Evolutionary conservation across 2,113 vertebrate species (phyloP), one percentile per base, ranked within the genome.

Genomic region (Rissa tridactyla): DNA sequence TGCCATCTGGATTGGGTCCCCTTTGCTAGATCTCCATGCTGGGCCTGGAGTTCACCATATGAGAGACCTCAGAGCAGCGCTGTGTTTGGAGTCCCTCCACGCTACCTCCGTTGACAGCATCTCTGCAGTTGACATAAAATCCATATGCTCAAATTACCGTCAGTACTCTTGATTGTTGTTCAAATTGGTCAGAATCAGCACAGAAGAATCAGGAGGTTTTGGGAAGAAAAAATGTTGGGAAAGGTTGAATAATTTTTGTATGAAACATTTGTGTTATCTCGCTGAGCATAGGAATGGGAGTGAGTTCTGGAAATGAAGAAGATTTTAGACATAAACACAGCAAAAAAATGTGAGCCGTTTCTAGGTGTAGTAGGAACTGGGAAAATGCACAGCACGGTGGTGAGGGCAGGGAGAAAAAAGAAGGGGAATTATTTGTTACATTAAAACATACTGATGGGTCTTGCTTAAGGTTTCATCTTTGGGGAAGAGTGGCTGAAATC

Each of bases 91-190:
- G 42, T 32, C 55, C n/a, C 34, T 7, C 16, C n/a, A 17, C 0
- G 0, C 17, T 8, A 29, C 5, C 19, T 40, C 36, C 2, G 2
- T 22, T 72, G 54, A 20, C 36, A 62, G 18, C 17, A n/a, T 55
- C 30, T 46, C 79, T 32, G 27, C 23, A 9, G 12, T 20, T 78
- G 62, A 34, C 30, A 13, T 10, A 66, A 46, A 29, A 42, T 13
- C 20, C 3, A 2, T 7, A 14, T 20, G 5, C 23, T 54, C 7
- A 29, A 4, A 17, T 21, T 49, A 20, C 38, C 7, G 0, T 68
- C 22, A 18, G n/a, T 42, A 30, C 42, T 92, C 42, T 34, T 36
- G 55, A 16, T 3, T 7, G 29, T 15, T 47, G 4, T 23, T 66
- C 25, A 61, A 60, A 13, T 26, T 36, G 27, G 10, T 69, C 58